Conservation (phyloP, 2,797 vertebrate species). For the Helicolenus hilgendorfi region DNA sequence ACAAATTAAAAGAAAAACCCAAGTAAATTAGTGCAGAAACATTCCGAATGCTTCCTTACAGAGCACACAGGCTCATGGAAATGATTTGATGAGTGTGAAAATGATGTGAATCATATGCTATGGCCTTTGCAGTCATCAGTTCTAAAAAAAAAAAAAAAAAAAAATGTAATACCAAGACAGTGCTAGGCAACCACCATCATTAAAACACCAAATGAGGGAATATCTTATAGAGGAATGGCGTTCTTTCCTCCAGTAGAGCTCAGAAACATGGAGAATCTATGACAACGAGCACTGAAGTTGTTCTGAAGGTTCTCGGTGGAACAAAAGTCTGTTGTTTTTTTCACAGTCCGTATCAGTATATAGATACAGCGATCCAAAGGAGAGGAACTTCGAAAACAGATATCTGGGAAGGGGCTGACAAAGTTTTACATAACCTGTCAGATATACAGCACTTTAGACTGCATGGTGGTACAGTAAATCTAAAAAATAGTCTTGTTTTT, state of each 20-base stretch:
- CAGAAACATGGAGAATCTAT: background rate
- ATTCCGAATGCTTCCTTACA: background rate
- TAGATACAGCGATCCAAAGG: background rate
- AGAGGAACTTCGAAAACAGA: background rate
- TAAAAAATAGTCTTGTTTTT: slow-evolving; percentile 23
- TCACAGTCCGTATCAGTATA: background rate
- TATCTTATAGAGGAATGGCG: background rate
- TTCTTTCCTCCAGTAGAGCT: background rate
- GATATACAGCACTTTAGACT: background rate
- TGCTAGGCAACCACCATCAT: background rate
- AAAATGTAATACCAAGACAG: background rate
- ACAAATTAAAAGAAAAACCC: background rate
- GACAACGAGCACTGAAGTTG: background rate
- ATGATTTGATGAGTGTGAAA: background rate
- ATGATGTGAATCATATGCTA: background rate
- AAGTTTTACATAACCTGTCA: background rate
- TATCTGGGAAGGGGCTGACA: background rate
- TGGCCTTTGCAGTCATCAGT: background rate
- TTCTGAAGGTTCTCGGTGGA: background rate
- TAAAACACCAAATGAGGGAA: background rate
- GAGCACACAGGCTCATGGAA: background rate
- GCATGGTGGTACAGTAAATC: background rate
- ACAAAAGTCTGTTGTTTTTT: background rate
- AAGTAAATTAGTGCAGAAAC: background rate
- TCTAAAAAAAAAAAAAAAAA: background rate